phyloP scores from a whole-genome alignment of 2,113 vertebrate species.

The Microtus ochrogaster region DNA sequence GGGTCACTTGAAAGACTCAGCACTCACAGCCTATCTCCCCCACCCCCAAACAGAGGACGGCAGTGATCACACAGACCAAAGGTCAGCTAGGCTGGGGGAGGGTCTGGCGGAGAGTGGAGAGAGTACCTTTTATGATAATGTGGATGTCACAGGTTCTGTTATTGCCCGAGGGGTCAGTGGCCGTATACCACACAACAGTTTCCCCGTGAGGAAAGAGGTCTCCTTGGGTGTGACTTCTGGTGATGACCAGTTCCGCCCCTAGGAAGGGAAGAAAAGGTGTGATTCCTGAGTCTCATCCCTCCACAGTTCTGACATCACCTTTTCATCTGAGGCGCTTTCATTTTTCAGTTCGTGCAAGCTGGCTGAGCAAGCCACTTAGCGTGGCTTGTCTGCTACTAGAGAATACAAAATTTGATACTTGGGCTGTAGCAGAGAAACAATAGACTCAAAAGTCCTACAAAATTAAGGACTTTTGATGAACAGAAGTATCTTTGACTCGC shows the following conservation, averaged over 20 bases:
- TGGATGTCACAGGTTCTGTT: conserved; percentile 94
- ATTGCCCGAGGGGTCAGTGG: conserved; percentile 94
- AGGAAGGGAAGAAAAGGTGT: neutral
- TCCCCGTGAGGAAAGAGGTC: conserved; percentile 93
- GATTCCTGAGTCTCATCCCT: neutral
- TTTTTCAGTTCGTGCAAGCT: conserved; percentile 33
- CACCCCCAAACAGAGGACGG: neutral
- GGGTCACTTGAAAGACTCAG: neutral
- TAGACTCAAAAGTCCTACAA: neutral
- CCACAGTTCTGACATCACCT: neutral
- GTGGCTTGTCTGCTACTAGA: neutral
- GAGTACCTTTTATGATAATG: conserved; percentile 92
- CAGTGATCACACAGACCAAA: neutral
- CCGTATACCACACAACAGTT: conserved; percentile 92
- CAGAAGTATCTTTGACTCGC: neutral
- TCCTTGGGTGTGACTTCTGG: conserved; percentile 90
- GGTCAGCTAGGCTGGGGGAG: neutral
- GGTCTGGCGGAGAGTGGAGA: neutral
- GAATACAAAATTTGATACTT: conserved; percentile 23
- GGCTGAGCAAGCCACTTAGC: neutral
- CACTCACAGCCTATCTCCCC: neutral
- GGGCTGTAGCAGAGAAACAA: neutral
- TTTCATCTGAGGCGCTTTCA: conserved; percentile 7
- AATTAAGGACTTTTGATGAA: neutral
- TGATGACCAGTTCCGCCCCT: conserved; percentile 90